A percentile compares a stretch with the other conserved stretches of the same genome.
These are phyloP conservation scores for Peromyscus maniculatus DNA, from an alignment of 2,113 vertebrate genomes.

Conservation along the genomic window DNA sequence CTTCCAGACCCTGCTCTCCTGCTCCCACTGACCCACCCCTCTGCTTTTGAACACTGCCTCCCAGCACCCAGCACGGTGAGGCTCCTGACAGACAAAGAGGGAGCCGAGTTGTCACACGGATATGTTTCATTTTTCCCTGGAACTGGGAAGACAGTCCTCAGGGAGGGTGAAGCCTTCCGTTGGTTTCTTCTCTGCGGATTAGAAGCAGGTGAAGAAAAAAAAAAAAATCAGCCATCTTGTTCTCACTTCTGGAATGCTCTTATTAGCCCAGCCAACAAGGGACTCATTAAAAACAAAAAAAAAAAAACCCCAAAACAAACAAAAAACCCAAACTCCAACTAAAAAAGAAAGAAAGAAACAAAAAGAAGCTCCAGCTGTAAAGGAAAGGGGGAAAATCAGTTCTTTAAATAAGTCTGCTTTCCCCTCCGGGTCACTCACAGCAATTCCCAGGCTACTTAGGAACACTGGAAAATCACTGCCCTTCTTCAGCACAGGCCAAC, in stretches of 20 bases:
- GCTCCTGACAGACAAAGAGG: not conserved
- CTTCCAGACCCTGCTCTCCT: not conserved
- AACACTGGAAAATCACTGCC: slow-evolving; percentile 78
- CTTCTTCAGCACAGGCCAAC: slow-evolving; percentile 23
- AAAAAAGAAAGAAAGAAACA: not conserved
- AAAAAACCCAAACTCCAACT: not conserved
- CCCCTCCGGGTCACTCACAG: slow-evolving; percentile 64
- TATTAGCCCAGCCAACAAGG: slow-evolving; percentile 28
- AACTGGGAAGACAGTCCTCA: not conserved
- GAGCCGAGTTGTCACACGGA: not conserved
- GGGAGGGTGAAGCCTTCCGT: not conserved
- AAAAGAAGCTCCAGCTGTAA: not conserved
- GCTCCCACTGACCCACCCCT: not conserved
- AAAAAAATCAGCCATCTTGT: not conserved
- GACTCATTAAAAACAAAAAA: slow-evolving; percentile 24
- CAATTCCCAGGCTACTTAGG: slow-evolving; percentile 70
- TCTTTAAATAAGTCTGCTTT: slow-evolving; percentile 69
- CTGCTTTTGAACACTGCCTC: not conserved
- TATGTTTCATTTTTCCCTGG: not conserved
- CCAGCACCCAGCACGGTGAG: not conserved
- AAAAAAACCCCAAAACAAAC: not conserved
- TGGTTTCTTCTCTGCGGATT: not conserved
- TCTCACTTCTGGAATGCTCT: slow-evolving; percentile 30
- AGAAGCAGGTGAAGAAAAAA: not conserved
- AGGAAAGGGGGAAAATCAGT: not conserved